Base-by-base conservation (phyloP, 2,888 invertebrate species). In the Ommatoiulus sabulosus region DNA sequence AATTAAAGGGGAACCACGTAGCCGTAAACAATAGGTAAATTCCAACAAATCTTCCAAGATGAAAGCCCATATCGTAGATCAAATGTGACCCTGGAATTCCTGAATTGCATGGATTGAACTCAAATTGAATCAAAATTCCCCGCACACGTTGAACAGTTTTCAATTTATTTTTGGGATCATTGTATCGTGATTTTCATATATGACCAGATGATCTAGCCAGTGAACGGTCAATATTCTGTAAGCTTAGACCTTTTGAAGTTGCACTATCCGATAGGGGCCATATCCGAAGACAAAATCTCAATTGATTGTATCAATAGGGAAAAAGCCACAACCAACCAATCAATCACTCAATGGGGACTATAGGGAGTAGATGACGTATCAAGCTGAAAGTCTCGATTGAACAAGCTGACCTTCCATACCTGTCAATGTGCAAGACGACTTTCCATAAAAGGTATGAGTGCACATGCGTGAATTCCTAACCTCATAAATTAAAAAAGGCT, bases 1-100 rank as follows among this genome's bases (percentile, higher is more conserved):
- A 72, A 72, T 72, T 72, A 72, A 72, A 72, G 72, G 72, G 72
- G n/a, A 72, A 8, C n/a, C 72, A n/a, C 72, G 24, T 24, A 20
- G 72, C n/a, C 72, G 20, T 72, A 72, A 72, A 72, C 72, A 72
- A 72, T 72, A 72, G 72, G 72, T n/a, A 72, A 72, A 72, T 72
- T 72, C 72, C 24, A 72, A 24, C 72, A 17, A 7, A 24, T 4
- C 20, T 24, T 72, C 24, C 24, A 1, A 24, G n/a, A 24, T n/a
- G 63, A 24, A 72, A 72, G 72, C 24, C 72, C 10, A 72, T n/a
- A 12, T 8, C 5, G 8, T n/a, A 57, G 57, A 63, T 20, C 20
- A 20, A 5, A 20, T 10, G 20, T 15, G 63, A 63, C 0, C 52
- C 52, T 48, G 48, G 48, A 48, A 7, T 48, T 57, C 57, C n/a